phyloP scores from a whole-genome alignment of 2,797 vertebrate species.

The Threskiornis aethiopicus region DNA sequence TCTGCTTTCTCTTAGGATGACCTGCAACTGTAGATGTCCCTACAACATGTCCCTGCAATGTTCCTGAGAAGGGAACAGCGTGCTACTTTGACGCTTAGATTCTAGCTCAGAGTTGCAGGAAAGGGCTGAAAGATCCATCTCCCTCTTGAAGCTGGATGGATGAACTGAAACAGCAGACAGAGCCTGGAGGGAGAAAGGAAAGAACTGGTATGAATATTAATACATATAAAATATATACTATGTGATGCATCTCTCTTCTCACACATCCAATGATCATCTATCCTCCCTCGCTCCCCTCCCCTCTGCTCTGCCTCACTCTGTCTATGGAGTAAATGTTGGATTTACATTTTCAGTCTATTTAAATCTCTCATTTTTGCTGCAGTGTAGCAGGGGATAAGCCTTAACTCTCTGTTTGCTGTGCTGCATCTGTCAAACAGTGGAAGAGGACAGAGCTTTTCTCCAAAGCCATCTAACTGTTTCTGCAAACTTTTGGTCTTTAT shows the following conservation, averaged over 20 bases:
- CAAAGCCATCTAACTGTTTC: neutral
- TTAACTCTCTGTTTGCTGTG: conserved; percentile 50
- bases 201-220: conserved; percentile 68
- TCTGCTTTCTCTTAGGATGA: neutral
- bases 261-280: conserved; percentile 61
- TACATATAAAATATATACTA: conserved; percentile 70
- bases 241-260: conserved; percentile 66
- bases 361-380: conserved; percentile 66
- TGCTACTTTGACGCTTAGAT: neutral
- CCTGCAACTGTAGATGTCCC: neutral
- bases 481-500: neutral
- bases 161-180: conserved; percentile 63
- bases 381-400: conserved; percentile 17
- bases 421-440: neutral
- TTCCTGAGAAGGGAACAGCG: neutral
- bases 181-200: conserved; percentile 53
- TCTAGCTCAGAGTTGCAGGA: neutral
- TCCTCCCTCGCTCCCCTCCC: conserved; percentile 48
- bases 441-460: neutral
- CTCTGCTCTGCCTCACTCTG: neutral
- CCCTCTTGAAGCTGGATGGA: conserved; percentile 61
- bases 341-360: conserved; percentile 71
- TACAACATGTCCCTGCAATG: neutral
- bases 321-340: conserved; percentile 63
- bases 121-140: conserved; percentile 60